A percentile compares a stretch with the other conserved stretches of the same genome.
These are phyloP conservation scores for Myoxocephalus aenaeus DNA, from an alignment of 2,797 vertebrate species.

Conservation along the genomic window DNA sequence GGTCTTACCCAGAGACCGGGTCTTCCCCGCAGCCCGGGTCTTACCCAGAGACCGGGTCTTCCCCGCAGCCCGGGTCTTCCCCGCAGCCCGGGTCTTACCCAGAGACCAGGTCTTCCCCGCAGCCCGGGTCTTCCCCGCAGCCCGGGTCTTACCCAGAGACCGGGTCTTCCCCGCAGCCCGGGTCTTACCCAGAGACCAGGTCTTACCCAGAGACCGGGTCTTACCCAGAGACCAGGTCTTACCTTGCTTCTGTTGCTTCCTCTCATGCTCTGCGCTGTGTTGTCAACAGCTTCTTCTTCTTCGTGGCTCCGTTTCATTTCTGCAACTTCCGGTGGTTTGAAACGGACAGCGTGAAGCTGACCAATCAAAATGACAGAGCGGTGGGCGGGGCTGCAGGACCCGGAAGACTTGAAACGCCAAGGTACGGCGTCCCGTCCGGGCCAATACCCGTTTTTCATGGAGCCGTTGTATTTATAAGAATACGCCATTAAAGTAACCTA, in stretches of 20 bases:
- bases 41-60: not conserved
- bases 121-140: no score
- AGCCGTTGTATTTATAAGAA: not conserved
- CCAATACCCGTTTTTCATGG: not conserved
- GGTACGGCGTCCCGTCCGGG: no score
- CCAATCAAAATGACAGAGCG: conserved; percentile 27
- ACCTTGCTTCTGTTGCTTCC: conserved; percentile 54
- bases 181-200: no score
- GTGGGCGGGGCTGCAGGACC: not conserved
- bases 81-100: no score
- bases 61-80: no score
- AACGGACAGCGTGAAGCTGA: not conserved
- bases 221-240: not conserved
- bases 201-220: conserved; percentile 26
- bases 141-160: no score
- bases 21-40: no score
- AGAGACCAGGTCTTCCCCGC: not conserved
- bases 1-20: no score
- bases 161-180: not conserved
- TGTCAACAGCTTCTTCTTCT: not conserved
- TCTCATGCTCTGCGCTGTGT: conserved; percentile 40
- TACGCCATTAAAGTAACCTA: no score
- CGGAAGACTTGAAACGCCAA: not conserved
- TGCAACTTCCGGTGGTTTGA: conserved; percentile 26
- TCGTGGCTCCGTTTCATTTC: not conserved